Base-by-base conservation (phyloP, 2,113 vertebrate genomes). In the Odontesthes bonariensis region DNA sequence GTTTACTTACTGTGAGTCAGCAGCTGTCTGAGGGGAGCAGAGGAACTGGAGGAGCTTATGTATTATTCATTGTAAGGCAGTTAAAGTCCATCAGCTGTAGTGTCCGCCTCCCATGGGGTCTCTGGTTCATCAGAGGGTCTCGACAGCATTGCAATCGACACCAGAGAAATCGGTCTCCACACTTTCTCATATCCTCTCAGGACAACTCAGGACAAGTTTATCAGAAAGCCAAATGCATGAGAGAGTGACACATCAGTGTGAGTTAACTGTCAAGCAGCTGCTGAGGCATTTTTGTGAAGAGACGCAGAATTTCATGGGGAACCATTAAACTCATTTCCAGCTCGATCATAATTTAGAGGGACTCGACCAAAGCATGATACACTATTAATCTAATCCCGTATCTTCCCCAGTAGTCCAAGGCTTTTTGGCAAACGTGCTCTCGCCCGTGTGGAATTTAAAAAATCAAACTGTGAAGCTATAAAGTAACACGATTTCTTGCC, bases 31-130 rank as follows among this genome's bases (percentile, higher is more conserved):
- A 44, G 12, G 44, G 22, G 23, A 65, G 12, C 23, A 49, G 23
- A 52, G 10, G 51, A 49, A 13, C 22, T 59, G n/a, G n/a, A n/a
- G n/a, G n/a, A n/a, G n/a, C 66, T 69, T 72, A 69, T 85, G 49
- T 60, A 73, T 83, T 73, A 86, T 83, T 85, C 8, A 89, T 66
- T 51, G 44, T 38, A 58, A 72, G 77, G 63, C 58, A 73, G 54
- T 74, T 75, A 23, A 49, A 72, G 61, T 75, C 67, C 54, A 73
- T 65, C 77, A 66, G 62, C 51, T 59, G n/a, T n/a, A 49, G 40
- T 6, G 8, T 53, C 49, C 9, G 17, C 53, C 27, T 73, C 31
- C 44, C 61, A 47, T 4, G 12, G 54, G 70, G 54, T 63, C 40
- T 69, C 52, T 27, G 69, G 64, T 70, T 67, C 63, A 53, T 27